Conservation (phyloP, 1,140 invertebrate genomes). For the Ceratina australensis region DNA sequence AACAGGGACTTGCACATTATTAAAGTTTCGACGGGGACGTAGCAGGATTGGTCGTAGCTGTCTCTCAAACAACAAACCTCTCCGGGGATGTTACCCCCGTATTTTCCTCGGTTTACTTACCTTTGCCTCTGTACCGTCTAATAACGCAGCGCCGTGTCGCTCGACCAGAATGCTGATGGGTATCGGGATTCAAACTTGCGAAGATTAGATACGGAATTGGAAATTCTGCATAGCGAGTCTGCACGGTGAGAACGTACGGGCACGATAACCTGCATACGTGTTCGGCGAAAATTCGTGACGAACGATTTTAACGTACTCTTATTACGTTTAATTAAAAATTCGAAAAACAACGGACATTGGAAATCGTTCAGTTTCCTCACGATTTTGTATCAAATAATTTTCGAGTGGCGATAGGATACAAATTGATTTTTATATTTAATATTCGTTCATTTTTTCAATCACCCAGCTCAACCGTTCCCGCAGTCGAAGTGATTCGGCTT, state of each 20-base stretch:
- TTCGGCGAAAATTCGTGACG: not conserved
- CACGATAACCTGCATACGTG: conserved; percentile 13
- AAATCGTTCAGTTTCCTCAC: no score
- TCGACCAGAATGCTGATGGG: conserved; percentile 32
- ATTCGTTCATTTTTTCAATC: not conserved
- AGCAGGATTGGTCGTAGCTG: not conserved
- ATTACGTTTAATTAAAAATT: no score
- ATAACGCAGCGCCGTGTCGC: conserved; percentile 20
- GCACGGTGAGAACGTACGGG: not conserved
- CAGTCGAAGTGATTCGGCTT: not conserved
- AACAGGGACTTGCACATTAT: conserved; percentile 9
- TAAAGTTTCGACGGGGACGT: not conserved
- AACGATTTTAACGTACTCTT: conserved; percentile 28
- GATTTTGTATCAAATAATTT: no score
- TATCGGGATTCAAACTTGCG: conserved; percentile 44
- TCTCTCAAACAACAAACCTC: conserved; percentile 23
- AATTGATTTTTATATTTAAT: no score
- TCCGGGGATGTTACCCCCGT: not conserved
- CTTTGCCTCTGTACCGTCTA: not conserved
- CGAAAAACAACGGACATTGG: no score
- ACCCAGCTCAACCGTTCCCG: not conserved
- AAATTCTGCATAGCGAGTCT: conserved; percentile 32
- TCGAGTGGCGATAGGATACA: no score
- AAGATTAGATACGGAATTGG: conserved; percentile 49
- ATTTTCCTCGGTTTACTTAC: conserved; percentile 27